Base-by-base conservation (phyloP, 2,888 invertebrate species). In the Melinopterus prodromus region DNA sequence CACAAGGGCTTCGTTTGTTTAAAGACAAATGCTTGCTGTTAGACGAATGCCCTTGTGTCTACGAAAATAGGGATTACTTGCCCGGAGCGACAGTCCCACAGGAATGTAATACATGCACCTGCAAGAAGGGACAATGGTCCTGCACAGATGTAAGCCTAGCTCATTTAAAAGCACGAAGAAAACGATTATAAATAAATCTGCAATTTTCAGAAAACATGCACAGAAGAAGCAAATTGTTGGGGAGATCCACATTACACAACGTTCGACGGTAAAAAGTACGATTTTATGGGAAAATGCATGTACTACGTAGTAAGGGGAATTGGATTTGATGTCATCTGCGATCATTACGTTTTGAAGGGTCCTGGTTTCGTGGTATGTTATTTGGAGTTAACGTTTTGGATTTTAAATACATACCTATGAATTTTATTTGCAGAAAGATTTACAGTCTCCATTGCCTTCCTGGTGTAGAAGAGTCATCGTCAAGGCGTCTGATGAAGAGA, bases 91-190 rank as follows among this genome's bases (percentile, higher is more conserved):
- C 88, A 78, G 94, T 96, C 88, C 92, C 92, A 81, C 93, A 94
- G 86, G 95, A 95, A 79, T 97, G 97, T 86, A 96, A 96, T 85
- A 91, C 92, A 36, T 97, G 97, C 84, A 90, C 90, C 15, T 96
- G 96, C 86, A 91, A 91, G 82, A 90, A 91, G 75, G 95, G 95
- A 36, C 92, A 91, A 84, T 96, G 96, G 96, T 89, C 91, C 9
- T 97, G 97, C 85, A 92, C 93, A 0, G 89, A 91, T n/a, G 69
- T 79, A 71, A n/a, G 72, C 12, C 14, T 53, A 26, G 2, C 26
- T 26, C 26, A 26, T 26, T 26, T 2, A 26, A 26, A 26, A 2
- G 7, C 7, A n/a, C 16, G n/a, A 12, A 36, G 15, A 0, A 74
- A 0, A 37, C 15, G n/a, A 35, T 26, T 26, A 70, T 36, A 70